These are phyloP conservation scores for Eriocheir sinensis DNA, from an alignment of 1,140 invertebrate genomes.

Conservation along the genomic window DNA sequence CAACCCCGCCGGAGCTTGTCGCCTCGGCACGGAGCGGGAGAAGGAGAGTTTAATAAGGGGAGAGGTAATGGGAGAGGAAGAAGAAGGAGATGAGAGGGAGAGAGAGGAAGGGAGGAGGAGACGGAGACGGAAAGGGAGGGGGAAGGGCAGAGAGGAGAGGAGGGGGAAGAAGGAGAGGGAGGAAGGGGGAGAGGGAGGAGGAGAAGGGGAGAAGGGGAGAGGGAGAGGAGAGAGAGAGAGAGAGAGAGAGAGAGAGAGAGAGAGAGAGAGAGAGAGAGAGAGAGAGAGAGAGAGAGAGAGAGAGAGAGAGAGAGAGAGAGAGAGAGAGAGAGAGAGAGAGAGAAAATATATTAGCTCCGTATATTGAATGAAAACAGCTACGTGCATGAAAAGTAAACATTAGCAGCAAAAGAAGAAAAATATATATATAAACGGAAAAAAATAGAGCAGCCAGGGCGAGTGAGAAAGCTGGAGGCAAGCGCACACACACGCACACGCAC, in stretches of 20 bases:
- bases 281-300: not conserved
- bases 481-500: too few species aligned
- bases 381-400: too few species aligned
- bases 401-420: too few species aligned
- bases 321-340: not conserved
- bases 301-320: not conserved
- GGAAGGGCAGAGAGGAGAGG: conserved; percentile 2
- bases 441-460: too few species aligned
- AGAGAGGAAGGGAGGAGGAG: not conserved
- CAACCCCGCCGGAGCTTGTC: not conserved
- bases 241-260: not conserved
- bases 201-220: too few species aligned
- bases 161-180: not conserved
- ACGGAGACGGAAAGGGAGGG: not conserved
- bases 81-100: too few species aligned
- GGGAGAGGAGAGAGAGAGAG: not conserved
- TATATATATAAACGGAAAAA: too few species aligned
- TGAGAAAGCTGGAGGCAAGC: too few species aligned
- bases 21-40: not conserved
- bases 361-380: too few species aligned
- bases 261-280: not conserved
- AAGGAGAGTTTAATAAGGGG: not conserved
- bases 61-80: not conserved
- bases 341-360: too few species aligned
- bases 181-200: too few species aligned